These are phyloP conservation scores for Tenodera sinensis DNA, from an alignment of 2,888 invertebrate species.

Conservation along the genomic window DNA sequence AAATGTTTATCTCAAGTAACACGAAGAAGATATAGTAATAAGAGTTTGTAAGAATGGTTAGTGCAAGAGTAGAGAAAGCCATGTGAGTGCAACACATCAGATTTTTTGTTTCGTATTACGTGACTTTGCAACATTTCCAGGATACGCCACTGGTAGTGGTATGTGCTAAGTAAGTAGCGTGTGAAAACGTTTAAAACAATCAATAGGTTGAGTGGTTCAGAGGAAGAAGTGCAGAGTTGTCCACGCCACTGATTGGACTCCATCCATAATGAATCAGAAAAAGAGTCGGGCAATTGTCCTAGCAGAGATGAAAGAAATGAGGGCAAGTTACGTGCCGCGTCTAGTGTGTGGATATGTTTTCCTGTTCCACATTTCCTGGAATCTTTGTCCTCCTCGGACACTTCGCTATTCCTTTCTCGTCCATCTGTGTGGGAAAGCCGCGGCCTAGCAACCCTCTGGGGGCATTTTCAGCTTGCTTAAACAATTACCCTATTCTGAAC, in stretches of 20 bases:
- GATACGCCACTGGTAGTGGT: too few relatives aligned
- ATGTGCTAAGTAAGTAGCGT: too few relatives aligned
- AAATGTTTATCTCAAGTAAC: too few relatives aligned
- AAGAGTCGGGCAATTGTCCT: background rate
- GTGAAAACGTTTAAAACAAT: too few relatives aligned
- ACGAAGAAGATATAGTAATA: too few relatives aligned
- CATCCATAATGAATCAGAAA: background rate
- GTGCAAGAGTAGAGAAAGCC: too few relatives aligned
- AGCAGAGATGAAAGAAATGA: background rate
- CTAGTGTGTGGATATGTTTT: background rate
- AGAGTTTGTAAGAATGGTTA: too few relatives aligned
- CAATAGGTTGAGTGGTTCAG: too few relatives aligned
- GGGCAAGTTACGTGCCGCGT: background rate
- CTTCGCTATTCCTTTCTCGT: background rate
- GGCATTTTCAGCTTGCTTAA: background rate
- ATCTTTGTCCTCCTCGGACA: background rate
- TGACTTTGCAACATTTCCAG: too few relatives aligned
- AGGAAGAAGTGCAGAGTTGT: too few relatives aligned
- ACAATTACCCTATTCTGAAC: background rate
- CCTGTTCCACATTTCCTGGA: background rate
- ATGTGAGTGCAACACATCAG: too few relatives aligned
- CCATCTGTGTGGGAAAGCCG: background rate
- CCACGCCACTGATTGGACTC: background rate
- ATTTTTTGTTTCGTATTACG: too few relatives aligned
- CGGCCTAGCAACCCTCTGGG: background rate